phyloP scores from a whole-genome alignment of 2,888 invertebrate species.

The Fragum whitleyi region DNA sequence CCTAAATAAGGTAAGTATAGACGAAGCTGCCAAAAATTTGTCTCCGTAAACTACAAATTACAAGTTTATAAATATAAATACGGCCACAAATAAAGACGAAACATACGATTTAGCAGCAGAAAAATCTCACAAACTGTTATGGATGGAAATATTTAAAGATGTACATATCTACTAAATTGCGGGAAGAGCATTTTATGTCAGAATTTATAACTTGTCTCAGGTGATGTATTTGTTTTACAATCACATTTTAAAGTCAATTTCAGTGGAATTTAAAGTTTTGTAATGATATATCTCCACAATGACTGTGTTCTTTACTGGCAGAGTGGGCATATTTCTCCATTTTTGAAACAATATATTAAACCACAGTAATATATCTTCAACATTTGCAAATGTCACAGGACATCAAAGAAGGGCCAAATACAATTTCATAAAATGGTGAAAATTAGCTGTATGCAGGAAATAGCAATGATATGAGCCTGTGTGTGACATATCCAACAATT shows the following conservation, averaged over 20 bases:
- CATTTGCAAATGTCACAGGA: not conserved
- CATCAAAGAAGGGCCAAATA: not conserved
- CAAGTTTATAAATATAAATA: not conserved
- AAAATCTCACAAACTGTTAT: not conserved
- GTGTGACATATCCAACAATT: no score
- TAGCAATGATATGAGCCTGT: no score
- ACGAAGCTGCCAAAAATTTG: not conserved
- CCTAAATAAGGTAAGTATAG: not conserved
- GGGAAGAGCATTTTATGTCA: not conserved
- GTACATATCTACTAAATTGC: not conserved
- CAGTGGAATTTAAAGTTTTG: not conserved
- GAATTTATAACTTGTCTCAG: constrained; percentile 7
- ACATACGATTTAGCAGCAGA: not conserved
- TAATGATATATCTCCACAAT: constrained; percentile 10
- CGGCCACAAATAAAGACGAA: not conserved
- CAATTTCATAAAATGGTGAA: not conserved
- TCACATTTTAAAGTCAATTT: constrained; percentile 10
- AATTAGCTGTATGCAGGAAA: no score
- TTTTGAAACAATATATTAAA: constrained; percentile 11
- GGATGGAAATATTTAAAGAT: constrained; percentile 4
- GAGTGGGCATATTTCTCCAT: not conserved
- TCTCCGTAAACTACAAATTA: not conserved
- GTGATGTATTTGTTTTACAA: constrained; percentile 5
- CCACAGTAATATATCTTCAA: not conserved
- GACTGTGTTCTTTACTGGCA: constrained; percentile 4